Conservation (phyloP, 2,888 invertebrate species). For the Helobdella robusta region DNA sequence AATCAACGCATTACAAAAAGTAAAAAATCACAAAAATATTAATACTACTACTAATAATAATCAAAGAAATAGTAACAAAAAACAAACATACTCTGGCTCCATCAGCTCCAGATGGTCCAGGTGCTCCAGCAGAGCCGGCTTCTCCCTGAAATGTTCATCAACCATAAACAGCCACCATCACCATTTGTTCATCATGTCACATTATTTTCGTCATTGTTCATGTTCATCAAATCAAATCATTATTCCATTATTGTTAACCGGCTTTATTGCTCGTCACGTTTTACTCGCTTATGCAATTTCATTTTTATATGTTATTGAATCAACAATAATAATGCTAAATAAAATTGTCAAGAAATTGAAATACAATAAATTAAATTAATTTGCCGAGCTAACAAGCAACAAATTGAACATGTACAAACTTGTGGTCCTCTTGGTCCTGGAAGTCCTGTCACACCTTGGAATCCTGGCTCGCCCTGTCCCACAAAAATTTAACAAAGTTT, state of each 20-base stretch:
- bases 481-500: background rate
- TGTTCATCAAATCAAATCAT: too few species aligned
- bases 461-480: constrained; percentile 21
- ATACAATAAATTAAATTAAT: constrained; percentile 4
- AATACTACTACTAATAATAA: too few species aligned
- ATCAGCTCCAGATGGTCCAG: constrained; percentile 43
- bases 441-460: constrained; percentile 19
- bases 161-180: background rate
- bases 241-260: too few species aligned
- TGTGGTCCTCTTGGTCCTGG: constrained; percentile 20
- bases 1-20: too few species aligned
- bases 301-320: too few species aligned
- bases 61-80: background rate
- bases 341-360: too few species aligned
- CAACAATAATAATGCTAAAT: too few species aligned
- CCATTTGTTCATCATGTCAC: constrained; percentile 2
- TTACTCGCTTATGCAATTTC: too few species aligned
- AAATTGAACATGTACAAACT: background rate
- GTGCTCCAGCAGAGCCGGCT: constrained; percentile 52
- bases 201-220: too few species aligned
- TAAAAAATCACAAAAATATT: too few species aligned
- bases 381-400: background rate
- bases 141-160: constrained; percentile 43
- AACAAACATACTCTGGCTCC: constrained; percentile 25
- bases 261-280: too few species aligned